Conservation (phyloP, 2,113 vertebrate genomes). For the Lagenorhynchus albirostris region DNA sequence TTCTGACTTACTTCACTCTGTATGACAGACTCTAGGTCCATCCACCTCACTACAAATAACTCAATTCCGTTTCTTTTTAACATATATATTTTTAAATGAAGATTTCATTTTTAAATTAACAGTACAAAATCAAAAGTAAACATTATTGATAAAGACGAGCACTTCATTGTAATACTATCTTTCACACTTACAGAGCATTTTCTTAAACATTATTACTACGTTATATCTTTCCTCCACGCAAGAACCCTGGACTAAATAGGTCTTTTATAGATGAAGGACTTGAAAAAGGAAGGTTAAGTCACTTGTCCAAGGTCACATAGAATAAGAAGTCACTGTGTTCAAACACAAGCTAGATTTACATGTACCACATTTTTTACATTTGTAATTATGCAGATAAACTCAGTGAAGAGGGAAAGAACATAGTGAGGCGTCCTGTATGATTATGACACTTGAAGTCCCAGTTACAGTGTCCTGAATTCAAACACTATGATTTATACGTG, state of each 20-base stretch:
- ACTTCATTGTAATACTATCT: not conserved
- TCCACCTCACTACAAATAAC: too few relatives aligned
- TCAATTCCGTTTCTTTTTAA: not conserved
- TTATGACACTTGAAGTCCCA: not conserved
- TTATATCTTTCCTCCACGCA: not conserved
- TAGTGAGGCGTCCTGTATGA: not conserved
- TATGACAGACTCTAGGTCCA: too few relatives aligned
- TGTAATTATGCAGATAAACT: not conserved
- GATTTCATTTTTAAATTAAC: conserved; percentile 18
- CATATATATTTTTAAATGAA: not conserved
- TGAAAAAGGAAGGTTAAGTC: not conserved
- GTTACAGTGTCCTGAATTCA: not conserved
- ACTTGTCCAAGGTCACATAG: not conserved
- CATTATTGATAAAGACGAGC: not conserved
- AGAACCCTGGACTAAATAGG: not conserved
- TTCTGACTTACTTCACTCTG: too few relatives aligned
- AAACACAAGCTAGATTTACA: not conserved
- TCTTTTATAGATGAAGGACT: not conserved
- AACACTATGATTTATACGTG: not conserved
- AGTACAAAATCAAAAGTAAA: conserved; percentile 3
- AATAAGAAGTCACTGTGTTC: not conserved
- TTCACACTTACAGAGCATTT: not conserved
- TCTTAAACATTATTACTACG: not conserved
- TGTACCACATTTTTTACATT: not conserved
- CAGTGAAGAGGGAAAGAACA: not conserved